These are phyloP conservation scores for Serranochromis macrocephalus DNA, from an alignment of 2,113 vertebrate species.

Conservation along the genomic window DNA sequence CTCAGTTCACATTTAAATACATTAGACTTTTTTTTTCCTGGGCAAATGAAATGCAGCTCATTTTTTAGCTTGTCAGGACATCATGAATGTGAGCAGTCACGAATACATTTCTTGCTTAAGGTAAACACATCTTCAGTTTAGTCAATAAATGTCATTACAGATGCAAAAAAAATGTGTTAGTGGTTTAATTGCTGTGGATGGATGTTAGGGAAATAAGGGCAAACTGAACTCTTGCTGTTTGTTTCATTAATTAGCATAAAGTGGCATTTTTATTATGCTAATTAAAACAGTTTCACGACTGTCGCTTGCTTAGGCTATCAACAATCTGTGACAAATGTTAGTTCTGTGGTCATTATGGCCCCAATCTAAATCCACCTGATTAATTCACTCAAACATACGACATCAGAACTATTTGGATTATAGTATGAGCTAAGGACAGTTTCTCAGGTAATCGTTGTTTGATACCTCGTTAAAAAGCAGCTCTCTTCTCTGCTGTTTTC, in stretches of 20 bases:
- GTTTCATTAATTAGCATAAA: background rate
- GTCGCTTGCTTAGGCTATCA: background rate
- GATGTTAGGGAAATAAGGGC: background rate
- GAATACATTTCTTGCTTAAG: background rate
- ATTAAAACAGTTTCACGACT: background rate
- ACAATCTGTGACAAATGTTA: background rate
- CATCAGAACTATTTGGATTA: background rate
- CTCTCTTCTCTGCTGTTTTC: constrained; percentile 94
- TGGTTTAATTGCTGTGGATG: background rate
- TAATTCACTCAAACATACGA: background rate
- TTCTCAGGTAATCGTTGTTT: background rate
- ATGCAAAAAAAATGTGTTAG: background rate
- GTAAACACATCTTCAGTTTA: background rate
- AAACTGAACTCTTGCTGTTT: background rate
- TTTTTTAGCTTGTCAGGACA: background rate
- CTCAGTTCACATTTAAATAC: background rate
- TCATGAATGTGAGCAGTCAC: background rate
- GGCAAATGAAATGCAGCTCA: background rate
- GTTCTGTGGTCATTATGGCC: background rate
- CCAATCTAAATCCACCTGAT: background rate
- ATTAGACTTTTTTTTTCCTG: background rate
- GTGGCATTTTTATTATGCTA: background rate
- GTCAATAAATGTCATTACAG: constrained; percentile 2
- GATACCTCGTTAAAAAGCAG: constrained; percentile 96
- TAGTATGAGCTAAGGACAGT: background rate